Percentiles rank a stretch among this genome's conserved stretches.
These are phyloP conservation scores for Neodiprion lecontei DNA, from an alignment of 1,140 invertebrate species.

Conservation along the genomic window DNA sequence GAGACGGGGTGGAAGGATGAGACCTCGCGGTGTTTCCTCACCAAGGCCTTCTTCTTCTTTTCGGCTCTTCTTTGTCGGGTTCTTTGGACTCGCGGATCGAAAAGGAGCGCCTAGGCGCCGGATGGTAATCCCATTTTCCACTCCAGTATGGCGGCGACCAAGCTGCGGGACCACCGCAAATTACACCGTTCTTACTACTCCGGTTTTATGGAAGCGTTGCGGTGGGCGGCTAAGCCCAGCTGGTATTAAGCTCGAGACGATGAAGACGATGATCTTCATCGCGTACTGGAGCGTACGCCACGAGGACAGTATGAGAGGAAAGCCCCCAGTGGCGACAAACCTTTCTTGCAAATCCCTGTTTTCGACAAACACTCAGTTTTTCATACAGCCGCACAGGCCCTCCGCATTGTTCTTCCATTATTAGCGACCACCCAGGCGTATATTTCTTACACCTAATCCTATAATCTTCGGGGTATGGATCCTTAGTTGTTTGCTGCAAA, in stretches of 20 bases:
- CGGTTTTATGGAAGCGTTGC: not conserved
- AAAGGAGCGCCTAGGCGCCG: too few relatives aligned
- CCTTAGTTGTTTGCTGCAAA: not conserved
- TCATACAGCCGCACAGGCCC: not conserved
- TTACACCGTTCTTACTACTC: not conserved
- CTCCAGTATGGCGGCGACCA: not conserved
- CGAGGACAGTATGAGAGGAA: not conserved
- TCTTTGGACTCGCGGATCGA: too few relatives aligned
- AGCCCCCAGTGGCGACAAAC: not conserved
- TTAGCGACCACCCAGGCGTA: not conserved
- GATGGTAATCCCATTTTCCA: not conserved
- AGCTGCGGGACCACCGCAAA: not conserved
- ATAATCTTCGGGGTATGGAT: not conserved
- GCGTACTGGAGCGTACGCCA: not conserved
- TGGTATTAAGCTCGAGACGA: not conserved
- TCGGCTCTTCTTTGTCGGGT: too few relatives aligned
- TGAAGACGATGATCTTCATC: not conserved
- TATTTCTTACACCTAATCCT: constrained; percentile 1
- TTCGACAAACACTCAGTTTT: not conserved
- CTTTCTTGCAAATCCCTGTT: constrained; percentile 5
- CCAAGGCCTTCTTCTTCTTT: too few relatives aligned
- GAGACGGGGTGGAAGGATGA: not conserved
- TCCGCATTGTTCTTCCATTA: constrained; percentile 5
- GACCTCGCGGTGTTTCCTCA: too few relatives aligned
- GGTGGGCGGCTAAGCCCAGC: not conserved